phyloP scores from a whole-genome alignment of 2,888 invertebrate species.

The Heteromyza rotundicornis region DNA sequence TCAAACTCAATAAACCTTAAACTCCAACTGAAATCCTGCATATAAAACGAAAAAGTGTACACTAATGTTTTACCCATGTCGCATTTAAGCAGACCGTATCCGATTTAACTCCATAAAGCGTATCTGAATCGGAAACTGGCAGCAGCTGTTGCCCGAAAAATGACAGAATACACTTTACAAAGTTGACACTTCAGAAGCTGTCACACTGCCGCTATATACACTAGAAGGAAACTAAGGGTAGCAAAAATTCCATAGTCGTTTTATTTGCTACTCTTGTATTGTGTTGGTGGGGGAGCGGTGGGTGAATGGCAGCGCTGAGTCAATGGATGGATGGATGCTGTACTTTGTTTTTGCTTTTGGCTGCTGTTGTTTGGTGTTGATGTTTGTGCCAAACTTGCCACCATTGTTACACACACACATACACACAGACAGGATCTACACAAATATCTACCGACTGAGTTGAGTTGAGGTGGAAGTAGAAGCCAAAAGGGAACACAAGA shows the following conservation, averaged over 20 bases:
- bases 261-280: background rate
- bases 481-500: background rate
- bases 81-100: too few species aligned
- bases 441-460: too few species aligned
- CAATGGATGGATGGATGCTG: background rate
- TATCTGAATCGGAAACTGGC: background rate
- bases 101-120: background rate
- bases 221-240: background rate
- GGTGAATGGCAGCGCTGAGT: background rate
- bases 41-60: too few species aligned
- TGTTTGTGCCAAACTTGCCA: background rate
- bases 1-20: too few species aligned
- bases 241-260: background rate
- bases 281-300: background rate
- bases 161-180: conserved; percentile 17
- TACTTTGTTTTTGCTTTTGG: background rate
- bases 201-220: conserved; percentile 9
- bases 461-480: background rate
- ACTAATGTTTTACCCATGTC: too few species aligned
- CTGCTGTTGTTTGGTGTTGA: too few species aligned
- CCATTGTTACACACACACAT: background rate
- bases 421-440: too few species aligned
- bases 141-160: conserved; percentile 10
- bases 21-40: too few species aligned
- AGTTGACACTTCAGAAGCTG: conserved; percentile 22